Evolutionary conservation across 2,888 invertebrate species (phyloP).

Genomic region (Anticlea derivata): DNA sequence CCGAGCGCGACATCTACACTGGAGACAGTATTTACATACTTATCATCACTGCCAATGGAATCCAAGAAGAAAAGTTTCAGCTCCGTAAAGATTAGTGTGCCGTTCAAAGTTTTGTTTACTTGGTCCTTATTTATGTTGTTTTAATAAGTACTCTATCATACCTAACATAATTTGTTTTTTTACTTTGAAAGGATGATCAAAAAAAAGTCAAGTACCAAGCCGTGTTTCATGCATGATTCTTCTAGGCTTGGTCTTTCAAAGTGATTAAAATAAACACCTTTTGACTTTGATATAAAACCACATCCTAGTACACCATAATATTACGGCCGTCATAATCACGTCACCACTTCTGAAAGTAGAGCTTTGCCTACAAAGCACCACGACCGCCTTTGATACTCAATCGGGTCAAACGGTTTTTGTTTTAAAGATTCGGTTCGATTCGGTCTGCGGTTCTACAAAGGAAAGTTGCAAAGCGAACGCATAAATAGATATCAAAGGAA

Average conservation of each 20-base stretch:
- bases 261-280: too few species aligned
- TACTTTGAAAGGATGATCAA: too few species aligned
- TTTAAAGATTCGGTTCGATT: constrained; percentile 35
- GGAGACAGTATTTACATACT: constrained; percentile 95
- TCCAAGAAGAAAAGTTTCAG: constrained; percentile 89
- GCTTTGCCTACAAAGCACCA: constrained; percentile 4
- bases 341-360: neutral
- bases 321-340: neutral
- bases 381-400: constrained; percentile 34
- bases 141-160: too few species aligned
- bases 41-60: constrained; percentile 94
- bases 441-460: constrained; percentile 29
- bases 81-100: constrained; percentile 92
- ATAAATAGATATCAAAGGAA: constrained; percentile 25
- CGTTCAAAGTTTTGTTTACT: constrained; percentile 28
- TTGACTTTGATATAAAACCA: too few species aligned
- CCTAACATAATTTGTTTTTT: too few species aligned
- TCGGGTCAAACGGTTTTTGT: constrained; percentile 37
- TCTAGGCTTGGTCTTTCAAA: too few species aligned
- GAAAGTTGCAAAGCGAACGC: constrained; percentile 6
- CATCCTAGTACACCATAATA: too few species aligned
- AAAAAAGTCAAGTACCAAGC: too few species aligned
- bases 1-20: constrained; percentile 98
- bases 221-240: too few species aligned
- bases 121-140: too few species aligned